Base-by-base conservation (phyloP, 2,113 vertebrate genomes). In the Corythaixoides concolor region DNA sequence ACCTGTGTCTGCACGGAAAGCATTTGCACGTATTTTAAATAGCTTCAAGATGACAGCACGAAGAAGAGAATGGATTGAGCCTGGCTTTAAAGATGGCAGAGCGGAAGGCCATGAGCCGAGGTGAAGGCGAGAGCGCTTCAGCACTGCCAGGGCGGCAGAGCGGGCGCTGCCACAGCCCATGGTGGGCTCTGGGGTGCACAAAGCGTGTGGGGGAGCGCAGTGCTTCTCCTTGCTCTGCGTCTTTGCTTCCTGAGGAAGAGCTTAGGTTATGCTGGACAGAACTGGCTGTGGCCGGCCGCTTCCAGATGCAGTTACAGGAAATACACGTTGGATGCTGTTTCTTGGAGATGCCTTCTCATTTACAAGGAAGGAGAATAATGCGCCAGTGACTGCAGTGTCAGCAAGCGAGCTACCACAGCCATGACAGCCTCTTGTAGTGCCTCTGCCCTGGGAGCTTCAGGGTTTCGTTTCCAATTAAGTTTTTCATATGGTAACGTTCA, bases 401-500 rank as follows among this genome's bases (percentile, higher is more conserved):
- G 81, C 69, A 35, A 41, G 43, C 50, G 35, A 60, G 73, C 77
- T 81, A 43, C 78, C 77, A 24, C 59, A 73, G 50, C 74, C 45
- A 9, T 15, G 45, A 66, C 63, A 69, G 68, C 69, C 47, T 72
- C 77, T 91, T 5, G 0, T 26, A 50, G 81, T 27, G 75, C 91
- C 89, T 84, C 62, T 89, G 88, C 67, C 66, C 70, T 85, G 76
- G 16, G 33, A 83, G 68, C 75, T 75, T 50, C 8, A 4, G 75
- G 23, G 32, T 74, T 94, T 90, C 70, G 26, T 82, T 95, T 89
- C 78, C 86, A 93, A 91, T 89, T 63, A 76, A 85, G 69, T 68
- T 89, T 89, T 96, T 94, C 95, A 85, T 79, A 90, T 90, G 85
- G 96, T 79, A 96, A 47, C 77, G 53, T 60, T 96, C 85, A 92